Percentiles rank a stretch among this genome's conserved stretches.
Conservation (phyloP, 2,888 invertebrate genomes). For the Stenoptilia bipunctidactyla region DNA sequence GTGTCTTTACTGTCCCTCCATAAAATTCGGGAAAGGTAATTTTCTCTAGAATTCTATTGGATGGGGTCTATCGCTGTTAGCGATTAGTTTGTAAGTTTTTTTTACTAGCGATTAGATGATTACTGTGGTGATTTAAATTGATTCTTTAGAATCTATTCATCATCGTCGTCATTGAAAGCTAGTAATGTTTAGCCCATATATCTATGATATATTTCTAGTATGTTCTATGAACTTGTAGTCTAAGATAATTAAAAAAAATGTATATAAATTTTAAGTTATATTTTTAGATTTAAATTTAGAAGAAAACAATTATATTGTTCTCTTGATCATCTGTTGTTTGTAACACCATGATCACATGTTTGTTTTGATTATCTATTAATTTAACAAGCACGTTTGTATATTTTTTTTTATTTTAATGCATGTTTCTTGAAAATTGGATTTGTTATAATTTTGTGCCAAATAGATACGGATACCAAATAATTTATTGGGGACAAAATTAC, state of each 20-base stretch:
- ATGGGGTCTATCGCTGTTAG: constrained; percentile 48
- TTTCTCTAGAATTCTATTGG: constrained; percentile 62
- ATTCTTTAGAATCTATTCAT: constrained; percentile 4
- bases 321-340: too few relatives aligned
- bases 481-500: constrained; percentile 65
- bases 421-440: not conserved
- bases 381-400: too few relatives aligned
- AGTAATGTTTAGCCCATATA: constrained; percentile 95
- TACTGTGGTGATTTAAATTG: constrained; percentile 22
- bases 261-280: constrained; percentile 49
- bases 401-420: constrained; percentile 12
- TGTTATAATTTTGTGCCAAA: constrained; percentile 62
- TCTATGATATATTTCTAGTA: constrained; percentile 98
- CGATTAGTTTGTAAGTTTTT: constrained; percentile 41
- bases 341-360: too few relatives aligned
- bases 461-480: constrained; percentile 33
- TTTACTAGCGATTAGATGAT: constrained; percentile 55
- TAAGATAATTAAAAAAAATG: constrained; percentile 1
- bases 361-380: too few relatives aligned
- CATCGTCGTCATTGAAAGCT: constrained; percentile 53
- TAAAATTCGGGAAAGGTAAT: constrained; percentile 70
- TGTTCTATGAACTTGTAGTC: constrained; percentile 91
- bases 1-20: constrained; percentile 36
- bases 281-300: too few relatives aligned
- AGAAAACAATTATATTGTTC: too few relatives aligned